These are phyloP conservation scores for Sylvicola cinctus DNA, from an alignment of 2,888 invertebrate species.

Conservation along the genomic window DNA sequence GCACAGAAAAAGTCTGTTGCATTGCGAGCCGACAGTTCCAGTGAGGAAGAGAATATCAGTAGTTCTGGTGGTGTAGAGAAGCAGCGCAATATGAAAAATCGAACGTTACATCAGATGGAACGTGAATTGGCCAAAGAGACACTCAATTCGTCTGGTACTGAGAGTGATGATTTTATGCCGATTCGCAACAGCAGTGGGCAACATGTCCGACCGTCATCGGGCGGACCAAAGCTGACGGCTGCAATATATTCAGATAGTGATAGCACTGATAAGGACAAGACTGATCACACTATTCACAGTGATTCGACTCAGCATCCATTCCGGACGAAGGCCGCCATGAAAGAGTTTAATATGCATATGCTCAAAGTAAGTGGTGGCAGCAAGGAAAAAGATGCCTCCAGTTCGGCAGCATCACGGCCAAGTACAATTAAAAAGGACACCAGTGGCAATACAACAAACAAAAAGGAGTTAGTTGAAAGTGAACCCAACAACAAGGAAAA, in stretches of 20 bases:
- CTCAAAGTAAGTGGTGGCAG: conserved; percentile 10
- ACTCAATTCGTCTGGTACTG: conserved; percentile 37
- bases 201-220: conserved; percentile 19
- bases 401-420: background rate
- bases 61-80: background rate
- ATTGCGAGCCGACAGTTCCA: conserved; percentile 32
- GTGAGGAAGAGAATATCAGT: conserved; percentile 31
- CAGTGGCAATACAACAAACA: conserved; percentile 10
- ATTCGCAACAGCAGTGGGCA: conserved; percentile 24
- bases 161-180: conserved; percentile 60
- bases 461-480: conserved; percentile 10
- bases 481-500: background rate
- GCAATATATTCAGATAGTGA: conserved; percentile 70
- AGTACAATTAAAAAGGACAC: conserved; percentile 2
- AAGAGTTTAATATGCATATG: conserved; percentile 45
- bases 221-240: conserved; percentile 35
- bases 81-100: conserved; percentile 27
- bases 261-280: conserved; percentile 24
- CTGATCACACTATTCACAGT: conserved; percentile 37
- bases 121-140: conserved; percentile 43
- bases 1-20: background rate
- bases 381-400: background rate
- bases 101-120: conserved; percentile 49
- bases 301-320: conserved; percentile 47
- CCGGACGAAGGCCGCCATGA: conserved; percentile 67